Conservation (phyloP, 2,888 invertebrate genomes). For the Pyrochroa serraticornis region DNA sequence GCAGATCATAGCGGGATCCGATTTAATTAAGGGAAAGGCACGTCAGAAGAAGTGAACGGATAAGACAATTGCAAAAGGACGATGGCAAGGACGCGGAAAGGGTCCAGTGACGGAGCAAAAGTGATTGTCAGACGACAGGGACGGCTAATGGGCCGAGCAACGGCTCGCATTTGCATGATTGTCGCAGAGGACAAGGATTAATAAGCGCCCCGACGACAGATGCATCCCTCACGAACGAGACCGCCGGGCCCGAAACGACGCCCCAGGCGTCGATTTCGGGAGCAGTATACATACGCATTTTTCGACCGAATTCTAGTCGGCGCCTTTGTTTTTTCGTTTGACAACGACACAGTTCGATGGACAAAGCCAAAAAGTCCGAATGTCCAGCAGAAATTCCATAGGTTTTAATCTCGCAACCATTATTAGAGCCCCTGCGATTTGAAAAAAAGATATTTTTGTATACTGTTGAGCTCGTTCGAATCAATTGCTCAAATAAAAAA, state of each 20-base stretch:
- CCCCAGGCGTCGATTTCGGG: background rate
- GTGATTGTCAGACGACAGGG: conserved; percentile 62
- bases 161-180: conserved; percentile 62
- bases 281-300: background rate
- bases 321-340: too few relatives aligned
- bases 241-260: conserved; percentile 2
- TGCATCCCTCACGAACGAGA: conserved; percentile 7
- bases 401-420: too few relatives aligned
- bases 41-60: background rate
- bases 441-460: too few relatives aligned
- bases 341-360: too few relatives aligned
- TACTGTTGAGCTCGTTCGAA: too few relatives aligned
- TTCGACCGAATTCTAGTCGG: background rate
- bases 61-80: conserved; percentile 5
- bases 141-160: conserved; percentile 64
- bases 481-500: too few relatives aligned
- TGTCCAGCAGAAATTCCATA: too few relatives aligned
- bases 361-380: too few relatives aligned
- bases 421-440: too few relatives aligned
- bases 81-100: conserved; percentile 2
- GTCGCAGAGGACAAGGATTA: conserved; percentile 37
- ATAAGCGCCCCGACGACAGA: conserved; percentile 29
- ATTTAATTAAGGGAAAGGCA: conserved; percentile 5
- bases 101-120: conserved; percentile 44
- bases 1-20: background rate